Evolutionary conservation across 2,888 invertebrate species (phyloP), one percentile per base, ranked within the genome.

Genomic region (Nesidiocoris tenuis): DNA sequence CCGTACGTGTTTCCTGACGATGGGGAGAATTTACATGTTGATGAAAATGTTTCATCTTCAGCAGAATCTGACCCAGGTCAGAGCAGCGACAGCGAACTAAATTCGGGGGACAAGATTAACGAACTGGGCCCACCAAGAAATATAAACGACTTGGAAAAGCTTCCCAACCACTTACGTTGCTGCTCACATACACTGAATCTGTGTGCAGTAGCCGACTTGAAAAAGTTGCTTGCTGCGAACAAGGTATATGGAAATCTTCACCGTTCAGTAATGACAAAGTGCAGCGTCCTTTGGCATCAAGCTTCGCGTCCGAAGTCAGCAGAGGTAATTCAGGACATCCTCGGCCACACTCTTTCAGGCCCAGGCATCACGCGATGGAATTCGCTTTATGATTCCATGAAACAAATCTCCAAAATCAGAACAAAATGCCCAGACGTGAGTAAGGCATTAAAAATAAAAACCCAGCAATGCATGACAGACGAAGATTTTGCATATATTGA

Each of bases 301-400:
- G 5, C 18, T 25, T 2, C 25, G 18, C 25, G 68, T 22, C 54
- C n/a, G n/a, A n/a, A n/a, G n/a, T n/a, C n/a, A n/a, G n/a, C n/a
- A n/a, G n/a, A 75, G 24, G 39, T 54, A 17, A 24, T 67, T 54
- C 21, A n/a, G 5, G 56, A 55, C n/a, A 18, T 67, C 2, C 55
- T 67, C 1, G 67, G 67, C 12, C 67, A 68, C 22, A 25, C 66
- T 23, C 61, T 59, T 5, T 61, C 67, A 23, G 9, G 67, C 17
- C 75, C 75, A 3, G 68, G 67, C 0, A 22, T 17, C 16, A 75
- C 75, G 0, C 57, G 75, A 2, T 68, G 67, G 68, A 67, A 75
- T 19, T 66, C 66, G 1, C 18, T 75, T 12, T 59, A 22, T 2
- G 67, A 67, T 23, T 5, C 75, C 0, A 5, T 75, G 0, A 22